A percentile compares a stretch with the other conserved stretches of the same genome.
phyloP scores from a whole-genome alignment of 2,113 vertebrate species.

The Glaucomys volans region DNA sequence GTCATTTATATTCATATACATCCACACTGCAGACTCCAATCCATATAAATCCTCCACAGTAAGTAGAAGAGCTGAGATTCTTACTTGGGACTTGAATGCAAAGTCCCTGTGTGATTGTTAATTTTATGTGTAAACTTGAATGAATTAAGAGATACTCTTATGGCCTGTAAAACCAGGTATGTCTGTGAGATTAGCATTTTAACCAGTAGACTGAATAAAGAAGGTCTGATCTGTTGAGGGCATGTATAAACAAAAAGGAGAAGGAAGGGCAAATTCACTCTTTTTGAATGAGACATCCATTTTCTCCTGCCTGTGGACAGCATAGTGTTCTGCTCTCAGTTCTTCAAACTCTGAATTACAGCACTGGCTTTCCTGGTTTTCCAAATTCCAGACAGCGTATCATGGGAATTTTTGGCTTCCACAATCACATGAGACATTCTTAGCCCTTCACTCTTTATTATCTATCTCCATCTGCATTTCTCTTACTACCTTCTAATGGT shows the following conservation, averaged over 20 bases:
- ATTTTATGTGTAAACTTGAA: background rate
- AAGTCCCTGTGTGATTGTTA: background rate
- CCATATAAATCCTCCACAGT: background rate
- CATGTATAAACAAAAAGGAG: background rate
- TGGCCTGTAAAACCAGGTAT: background rate
- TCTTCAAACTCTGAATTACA: background rate
- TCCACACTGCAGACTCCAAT: background rate
- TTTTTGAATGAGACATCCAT: background rate
- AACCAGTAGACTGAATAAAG: background rate
- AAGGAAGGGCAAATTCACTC: background rate
- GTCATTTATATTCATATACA: background rate
- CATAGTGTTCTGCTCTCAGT: background rate
- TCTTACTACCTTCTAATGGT: background rate
- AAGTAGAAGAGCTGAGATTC: constrained; percentile 16
- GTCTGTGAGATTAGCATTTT: background rate
- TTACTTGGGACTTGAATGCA: background rate
- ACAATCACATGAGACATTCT: background rate
- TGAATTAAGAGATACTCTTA: background rate
- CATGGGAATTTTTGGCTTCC: background rate
- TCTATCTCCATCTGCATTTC: background rate
- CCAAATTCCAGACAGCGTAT: background rate
- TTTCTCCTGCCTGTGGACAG: background rate
- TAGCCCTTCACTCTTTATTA: no score
- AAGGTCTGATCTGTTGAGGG: background rate
- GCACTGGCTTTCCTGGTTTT: background rate